Evolutionary conservation across 2,888 invertebrate genomes (phyloP), one percentile per base, ranked within the genome.

Genomic region (Acronicta alni): DNA sequence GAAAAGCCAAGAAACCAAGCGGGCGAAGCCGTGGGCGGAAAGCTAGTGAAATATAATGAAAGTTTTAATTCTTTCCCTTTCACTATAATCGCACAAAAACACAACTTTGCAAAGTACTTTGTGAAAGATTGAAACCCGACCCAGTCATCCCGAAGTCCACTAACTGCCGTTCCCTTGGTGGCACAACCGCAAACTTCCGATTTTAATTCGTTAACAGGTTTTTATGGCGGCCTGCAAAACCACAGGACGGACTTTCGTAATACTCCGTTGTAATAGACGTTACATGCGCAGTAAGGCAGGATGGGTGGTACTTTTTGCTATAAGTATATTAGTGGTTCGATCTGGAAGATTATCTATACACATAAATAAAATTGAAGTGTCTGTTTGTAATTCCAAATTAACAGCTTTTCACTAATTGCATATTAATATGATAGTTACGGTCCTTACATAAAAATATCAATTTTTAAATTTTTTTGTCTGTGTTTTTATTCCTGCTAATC

Each of bases 131-230:
- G 72, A 60, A 75, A 75, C 54, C 30, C 41, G 55, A 75, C 42
- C 65, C 52, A 30, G 48, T 51, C 41, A 18, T 54, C 17, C 51
- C 54, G 78, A 78, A 78, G 72, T 69, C 77, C 47, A 45, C 60
- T 65, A 78, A 78, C 75, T 76, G 71, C 68, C 43, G 47, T 49
- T 65, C 59, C 65, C 53, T 44, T 66, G 62, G 49, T 63, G 37
- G 49, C 18, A 51, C 46, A 64, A 67, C 76, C 71, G 63, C 78
- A 69, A 75, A 63, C 69, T 76, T 71, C 78, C 74, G 75, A 69
- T 77, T 75, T 67, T 64, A 72, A 74, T 79, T 68, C 62, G 64
- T 63, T 72, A 69, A 58, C 71, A 59, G 68, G 72, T 67, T 71
- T 74, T 64, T 72, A 74, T 71, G 67, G 65, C 45, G 41, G 62